phyloP scores from a whole-genome alignment of 1,140 invertebrate genomes.

The Cecropterus lyciades region DNA sequence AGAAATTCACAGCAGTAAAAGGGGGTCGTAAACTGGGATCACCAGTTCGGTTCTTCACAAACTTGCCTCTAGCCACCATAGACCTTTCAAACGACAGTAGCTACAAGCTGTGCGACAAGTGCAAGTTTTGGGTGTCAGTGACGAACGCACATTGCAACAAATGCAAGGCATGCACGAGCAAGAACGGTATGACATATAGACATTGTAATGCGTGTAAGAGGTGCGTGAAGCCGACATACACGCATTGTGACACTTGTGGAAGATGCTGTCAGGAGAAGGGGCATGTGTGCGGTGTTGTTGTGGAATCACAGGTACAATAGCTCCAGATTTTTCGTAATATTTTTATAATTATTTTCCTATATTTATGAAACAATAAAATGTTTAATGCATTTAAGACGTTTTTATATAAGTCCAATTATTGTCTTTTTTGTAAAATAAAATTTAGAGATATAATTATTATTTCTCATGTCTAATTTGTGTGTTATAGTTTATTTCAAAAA shows the following conservation, averaged over 20 bases:
- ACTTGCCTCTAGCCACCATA: constrained; percentile 86
- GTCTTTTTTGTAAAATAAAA: no score
- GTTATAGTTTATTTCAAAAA: background rate
- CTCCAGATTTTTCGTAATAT: no score
- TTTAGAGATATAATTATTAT: no score
- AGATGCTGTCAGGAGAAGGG: constrained; percentile 86
- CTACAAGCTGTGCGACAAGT: constrained; percentile 90
- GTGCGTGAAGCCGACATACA: constrained; percentile 93
- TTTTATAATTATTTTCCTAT: no score
- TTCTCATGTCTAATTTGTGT: no score
- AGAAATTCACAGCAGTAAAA: constrained; percentile 85
- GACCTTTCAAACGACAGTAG: constrained; percentile 86
- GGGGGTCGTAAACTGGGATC: constrained; percentile 86
- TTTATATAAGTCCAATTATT: no score
- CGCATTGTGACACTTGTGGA: constrained; percentile 90
- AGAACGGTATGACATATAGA: constrained; percentile 91
- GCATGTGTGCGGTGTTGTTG: constrained; percentile 86
- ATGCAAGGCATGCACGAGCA: constrained; percentile 91
- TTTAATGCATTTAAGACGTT: no score
- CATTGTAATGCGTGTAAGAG: constrained; percentile 91
- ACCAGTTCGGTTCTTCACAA: constrained; percentile 94
- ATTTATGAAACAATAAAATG: no score
- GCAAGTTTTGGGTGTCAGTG: constrained; percentile 87
- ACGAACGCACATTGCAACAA: constrained; percentile 91
- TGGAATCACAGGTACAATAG: constrained; percentile 67